Evolutionary conservation across 2,797 vertebrate species (phyloP).

Genomic region (Silurus lanzhouensis): DNA sequence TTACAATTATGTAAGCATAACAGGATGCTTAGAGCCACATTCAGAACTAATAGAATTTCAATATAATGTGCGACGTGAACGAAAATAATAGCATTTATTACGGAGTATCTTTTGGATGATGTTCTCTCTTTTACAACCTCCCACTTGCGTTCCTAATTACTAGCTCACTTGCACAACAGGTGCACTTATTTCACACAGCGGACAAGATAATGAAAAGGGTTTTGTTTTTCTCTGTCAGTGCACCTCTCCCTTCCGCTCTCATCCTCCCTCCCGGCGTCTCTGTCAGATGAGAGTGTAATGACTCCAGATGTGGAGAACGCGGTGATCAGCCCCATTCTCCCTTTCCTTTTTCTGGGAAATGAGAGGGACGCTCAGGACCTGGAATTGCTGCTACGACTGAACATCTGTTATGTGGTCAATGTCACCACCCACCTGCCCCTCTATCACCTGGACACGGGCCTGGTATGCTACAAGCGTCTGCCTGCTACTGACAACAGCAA

Average conservation of each 20-base stretch:
- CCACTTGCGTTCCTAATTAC: conserved; percentile 32
- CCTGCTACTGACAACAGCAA: conserved; percentile 87
- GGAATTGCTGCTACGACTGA: conserved; percentile 77
- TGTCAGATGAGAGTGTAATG: conserved; percentile 77
- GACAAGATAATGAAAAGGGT: conserved; percentile 43
- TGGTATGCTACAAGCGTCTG: conserved; percentile 82
- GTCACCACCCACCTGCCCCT: conserved; percentile 86
- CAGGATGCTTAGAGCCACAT: conserved; percentile 19
- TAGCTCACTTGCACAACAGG: conserved; percentile 38
- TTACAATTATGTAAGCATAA: conserved; percentile 34
- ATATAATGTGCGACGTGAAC: conserved; percentile 7
- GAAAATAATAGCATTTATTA: conserved; percentile 26
- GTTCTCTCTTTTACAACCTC: conserved; percentile 26
- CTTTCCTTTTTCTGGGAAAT: conserved; percentile 84
- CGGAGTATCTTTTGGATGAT: conserved; percentile 6
- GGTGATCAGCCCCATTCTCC: conserved; percentile 82
- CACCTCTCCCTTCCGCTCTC: conserved; percentile 78
- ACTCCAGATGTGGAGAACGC: conserved; percentile 85
- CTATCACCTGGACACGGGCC: conserved; percentile 79
- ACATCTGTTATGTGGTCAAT: conserved; percentile 84
- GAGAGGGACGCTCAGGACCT: conserved; percentile 84
- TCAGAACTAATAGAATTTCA: conserved; percentile 28
- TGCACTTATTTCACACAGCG: conserved; percentile 37
- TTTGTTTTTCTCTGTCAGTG: conserved; percentile 61
- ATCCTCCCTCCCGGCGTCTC: conserved; percentile 76